phyloP scores from a whole-genome alignment of 2,888 invertebrate genomes.

The Agonopterix arenella region DNA sequence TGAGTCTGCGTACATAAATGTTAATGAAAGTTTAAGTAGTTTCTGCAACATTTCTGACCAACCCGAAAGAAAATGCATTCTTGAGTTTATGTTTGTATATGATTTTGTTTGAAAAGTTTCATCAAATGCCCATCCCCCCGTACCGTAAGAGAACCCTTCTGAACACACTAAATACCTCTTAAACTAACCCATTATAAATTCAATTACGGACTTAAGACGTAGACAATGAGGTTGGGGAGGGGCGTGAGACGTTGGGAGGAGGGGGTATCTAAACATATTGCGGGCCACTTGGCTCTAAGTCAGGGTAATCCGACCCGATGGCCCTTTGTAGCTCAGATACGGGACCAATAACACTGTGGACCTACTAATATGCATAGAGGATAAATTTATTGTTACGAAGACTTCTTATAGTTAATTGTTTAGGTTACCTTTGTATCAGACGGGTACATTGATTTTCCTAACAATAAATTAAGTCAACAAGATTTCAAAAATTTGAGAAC shows the following conservation, averaged over 20 bases:
- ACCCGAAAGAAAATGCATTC: too few species aligned
- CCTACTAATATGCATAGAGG: constrained; percentile 8
- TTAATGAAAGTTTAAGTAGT: too few species aligned
- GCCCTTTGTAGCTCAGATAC: constrained; percentile 45
- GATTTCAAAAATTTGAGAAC: too few species aligned
- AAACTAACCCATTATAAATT: constrained; percentile 73
- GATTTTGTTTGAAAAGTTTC: too few species aligned
- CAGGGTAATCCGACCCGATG: constrained; percentile 47
- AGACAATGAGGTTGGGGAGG: constrained; percentile 46
- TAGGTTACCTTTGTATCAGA: too few species aligned
- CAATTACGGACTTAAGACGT: constrained; percentile 64
- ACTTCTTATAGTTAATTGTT: not conserved
- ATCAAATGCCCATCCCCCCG: not conserved
- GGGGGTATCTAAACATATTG: constrained; percentile 54
- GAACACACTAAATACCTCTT: constrained; percentile 61
- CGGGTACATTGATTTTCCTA: too few species aligned
- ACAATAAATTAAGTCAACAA: too few species aligned
- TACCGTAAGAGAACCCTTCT: not conserved
- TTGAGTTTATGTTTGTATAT: too few species aligned
- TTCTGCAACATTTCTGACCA: too few species aligned
- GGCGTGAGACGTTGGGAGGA: constrained; percentile 10
- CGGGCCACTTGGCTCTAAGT: constrained; percentile 47
- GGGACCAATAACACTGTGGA: constrained; percentile 23
- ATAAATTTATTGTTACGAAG: not conserved
- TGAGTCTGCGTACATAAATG: too few species aligned